Evolutionary conservation across 2,888 invertebrate species (phyloP), one percentile per base, ranked within the genome.

Genomic region (Tetranychus piercei): DNA sequence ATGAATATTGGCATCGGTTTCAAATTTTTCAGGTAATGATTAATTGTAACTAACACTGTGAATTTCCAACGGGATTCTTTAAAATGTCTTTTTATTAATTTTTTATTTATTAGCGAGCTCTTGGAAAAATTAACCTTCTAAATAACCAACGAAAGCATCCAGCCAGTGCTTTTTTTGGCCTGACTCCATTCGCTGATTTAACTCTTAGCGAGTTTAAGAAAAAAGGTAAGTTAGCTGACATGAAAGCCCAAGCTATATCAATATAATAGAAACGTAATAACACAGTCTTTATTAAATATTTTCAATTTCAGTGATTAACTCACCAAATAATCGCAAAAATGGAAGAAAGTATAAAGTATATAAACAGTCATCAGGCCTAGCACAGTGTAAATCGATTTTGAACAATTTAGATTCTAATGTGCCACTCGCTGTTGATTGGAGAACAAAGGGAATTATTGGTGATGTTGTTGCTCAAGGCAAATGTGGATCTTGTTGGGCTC

Each of bases 401-500:
- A 15, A 55, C 55, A 55, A 55, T 9, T 15, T 55, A 6, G 15
- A 15, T 55, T 15, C 11, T 18, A 44, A 23, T 34, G 43, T 76
- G 15, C 76, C 76, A 23, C 70, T 22, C 45, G 7, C 44, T 20
- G 34, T 73, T 77, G 80, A 81, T 82, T 89, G 89, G 90, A 84
- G 88, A 78, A 82, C 85, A 0, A 87, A 87, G 80, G 87, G 87
- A 44, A 86, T 88, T 11, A 83, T 92, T 1, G 86, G 88, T 1
- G 82, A 86, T 0, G 86, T 92, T 0, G 86, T 86, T 74, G 87
- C 88, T 81, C 92, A 92, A 82, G 87, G 87, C 15, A 80, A 85
- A 11, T 92, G 92, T 82, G 91, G 91, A 1, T 91, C 90, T 0
- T 92, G 92, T 81, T 92, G 91, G 91, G 91, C 91, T 0, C 91